A percentile compares a stretch with the other conserved stretches of the same genome.
Conservation (phyloP, 2,888 invertebrate genomes). For the Polylopha cassiicola region DNA sequence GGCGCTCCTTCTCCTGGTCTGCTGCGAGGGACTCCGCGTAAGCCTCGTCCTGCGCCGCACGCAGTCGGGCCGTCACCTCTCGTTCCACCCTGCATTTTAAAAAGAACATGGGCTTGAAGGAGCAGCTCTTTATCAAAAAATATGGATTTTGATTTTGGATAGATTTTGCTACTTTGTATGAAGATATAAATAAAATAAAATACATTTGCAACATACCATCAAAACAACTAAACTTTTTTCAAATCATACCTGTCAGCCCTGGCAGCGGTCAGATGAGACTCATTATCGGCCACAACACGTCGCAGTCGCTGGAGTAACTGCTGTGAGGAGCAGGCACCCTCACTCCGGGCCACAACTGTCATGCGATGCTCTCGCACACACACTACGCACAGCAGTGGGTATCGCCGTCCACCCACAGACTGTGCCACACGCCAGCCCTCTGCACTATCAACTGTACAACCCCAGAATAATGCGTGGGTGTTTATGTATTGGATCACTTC, state of each 20-base stretch:
- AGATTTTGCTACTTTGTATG: too few species aligned
- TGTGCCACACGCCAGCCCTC: constrained; percentile 96
- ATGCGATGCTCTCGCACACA: constrained; percentile 93
- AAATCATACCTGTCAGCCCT: constrained; percentile 85
- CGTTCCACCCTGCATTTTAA: constrained; percentile 81
- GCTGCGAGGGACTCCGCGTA: constrained; percentile 93
- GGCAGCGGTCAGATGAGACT: constrained; percentile 90
- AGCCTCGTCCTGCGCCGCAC: constrained; percentile 95
- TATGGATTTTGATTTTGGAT: too few species aligned
- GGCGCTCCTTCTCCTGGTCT: constrained; percentile 86
- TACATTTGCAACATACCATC: not conserved
- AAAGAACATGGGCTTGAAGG: too few species aligned
- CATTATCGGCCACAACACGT: constrained; percentile 89
- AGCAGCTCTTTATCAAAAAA: too few species aligned
- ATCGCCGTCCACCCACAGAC: constrained; percentile 87
- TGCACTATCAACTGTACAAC: constrained; percentile 90
- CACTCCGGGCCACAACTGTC: constrained; percentile 94
- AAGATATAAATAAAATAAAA: too few species aligned
- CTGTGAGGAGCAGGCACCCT: constrained; percentile 86
- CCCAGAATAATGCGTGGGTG: constrained; percentile 93
- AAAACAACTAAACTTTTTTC: not conserved
- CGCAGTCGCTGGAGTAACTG: constrained; percentile 85
- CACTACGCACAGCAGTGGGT: constrained; percentile 92
- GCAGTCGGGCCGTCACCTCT: constrained; percentile 89
- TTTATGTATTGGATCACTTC: constrained; percentile 89